A percentile compares a stretch with the other conserved stretches of the same genome.
Conservation (phyloP, 1,140 invertebrate species). For the Danaus plexippus region DNA sequence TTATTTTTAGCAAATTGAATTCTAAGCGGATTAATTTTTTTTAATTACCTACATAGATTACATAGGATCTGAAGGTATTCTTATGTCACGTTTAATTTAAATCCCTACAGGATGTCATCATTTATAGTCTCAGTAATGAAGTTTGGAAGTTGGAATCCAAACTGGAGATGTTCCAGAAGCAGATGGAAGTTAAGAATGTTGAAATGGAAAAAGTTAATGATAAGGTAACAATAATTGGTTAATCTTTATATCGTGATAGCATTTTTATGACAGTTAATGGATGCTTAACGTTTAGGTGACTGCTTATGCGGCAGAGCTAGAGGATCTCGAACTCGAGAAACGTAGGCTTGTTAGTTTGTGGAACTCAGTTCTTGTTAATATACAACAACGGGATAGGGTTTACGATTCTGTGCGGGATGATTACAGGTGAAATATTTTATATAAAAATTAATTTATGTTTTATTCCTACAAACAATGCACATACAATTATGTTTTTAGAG, state of each 20-base stretch:
- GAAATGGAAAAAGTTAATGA: constrained; percentile 72
- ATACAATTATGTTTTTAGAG: constrained; percentile 21
- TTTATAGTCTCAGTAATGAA: constrained; percentile 71
- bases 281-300: constrained; percentile 39
- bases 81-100: not conserved
- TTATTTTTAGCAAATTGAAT: not conserved
- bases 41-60: not conserved
- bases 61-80: not conserved
- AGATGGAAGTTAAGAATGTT: constrained; percentile 70
- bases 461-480: not conserved
- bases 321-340: constrained; percentile 79
- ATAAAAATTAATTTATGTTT: not conserved
- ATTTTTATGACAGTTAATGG: not conserved
- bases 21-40: not conserved
- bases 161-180: constrained; percentile 68
- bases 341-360: constrained; percentile 78
- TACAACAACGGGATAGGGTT: constrained; percentile 77
- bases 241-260: not conserved
- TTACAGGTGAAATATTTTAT: constrained; percentile 67
- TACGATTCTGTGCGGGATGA: constrained; percentile 74
- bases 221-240: constrained; percentile 33
- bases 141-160: constrained; percentile 72
- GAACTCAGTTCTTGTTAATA: constrained; percentile 80
- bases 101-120: constrained; percentile 62
- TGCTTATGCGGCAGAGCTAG: constrained; percentile 78